Evolutionary conservation across 2,797 vertebrate species (phyloP), one percentile per base, ranked within the genome.

Genomic region (Sardinella longiceps): DNA sequence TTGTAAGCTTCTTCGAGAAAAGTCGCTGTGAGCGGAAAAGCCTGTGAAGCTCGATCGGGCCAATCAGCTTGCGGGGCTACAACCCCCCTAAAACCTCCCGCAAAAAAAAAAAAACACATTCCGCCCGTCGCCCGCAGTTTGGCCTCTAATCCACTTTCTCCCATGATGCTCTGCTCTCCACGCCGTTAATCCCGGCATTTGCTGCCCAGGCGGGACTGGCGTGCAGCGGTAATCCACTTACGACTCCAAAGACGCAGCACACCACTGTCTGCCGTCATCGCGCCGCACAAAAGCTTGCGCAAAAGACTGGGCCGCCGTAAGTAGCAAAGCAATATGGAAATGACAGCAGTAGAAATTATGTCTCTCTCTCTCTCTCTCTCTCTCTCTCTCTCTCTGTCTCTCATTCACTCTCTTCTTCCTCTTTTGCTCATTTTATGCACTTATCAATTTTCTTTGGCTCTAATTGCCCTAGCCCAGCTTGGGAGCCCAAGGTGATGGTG

Each of bases 181-280:
- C 86, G 87, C 92, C 86, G 90, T 91, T 95, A 95, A 96, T 95
- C 95, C 94, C 94, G 12, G 12, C 66, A 14, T 39, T 39, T 37
- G 66, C 30, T 15, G 66, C 5, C 66, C 30, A 5, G 33, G 66
- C 11, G 63, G 11, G 25, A 70, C 14, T 28, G 28, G 30, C 5
- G 33, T 37, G 33, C 66, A 1, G 66, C 92, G 89, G 91, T 96
- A 95, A 95, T 95, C 94, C 94, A 94, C 93, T 95, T 95, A 94
- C 93, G 88, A 94, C 91, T 89, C 93, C 91, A 92, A 18, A 18
- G 12, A 20, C 66, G 3, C 66, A 56, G 20, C 53, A 20, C 18
- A 20, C 53, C 25, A 30, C 60, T 14, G 60, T 63, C 60, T 30
- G 25, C 60, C 2, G 10, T 10, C 60, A 12, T 12, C 9, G 60